Base-by-base conservation (phyloP, 2,888 invertebrate species). In the Nomada fabriciana region DNA sequence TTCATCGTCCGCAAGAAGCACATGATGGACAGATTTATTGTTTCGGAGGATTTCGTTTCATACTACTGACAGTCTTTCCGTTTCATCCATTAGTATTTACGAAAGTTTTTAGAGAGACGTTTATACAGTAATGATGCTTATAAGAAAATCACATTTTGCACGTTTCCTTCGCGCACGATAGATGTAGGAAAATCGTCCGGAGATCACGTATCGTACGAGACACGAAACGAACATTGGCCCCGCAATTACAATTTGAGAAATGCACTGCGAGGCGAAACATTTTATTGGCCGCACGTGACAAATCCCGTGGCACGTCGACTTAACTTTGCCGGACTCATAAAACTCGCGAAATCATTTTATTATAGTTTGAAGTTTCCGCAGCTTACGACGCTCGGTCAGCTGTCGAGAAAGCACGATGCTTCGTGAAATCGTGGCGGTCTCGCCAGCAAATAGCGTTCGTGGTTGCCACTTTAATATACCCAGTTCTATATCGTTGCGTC, bases 231-330 rank as follows among this genome's bases (percentile, higher is more conserved):
- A 29, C 57, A 25, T 47, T 18, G 1, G 65, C 29, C 25, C 15
- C 23, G 43, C 67, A 36, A 68, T 80, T 73, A 72, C 73, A 67
- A 80, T 57, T 80, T 63, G 61, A 43, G 52, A 57, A 80, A 72
- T 61, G 72, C 43, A 29, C 29, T 11, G 61, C 29, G 3, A 53
- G 25, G 36, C 78, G 60, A 50, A 61, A 57, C 72, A 57, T 60
- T 80, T 80, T 80, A 80, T 80, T 15, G 67, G n/a, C 29, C 18
- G 36, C 18, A 80, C 80, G 80, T 80, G 80, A 80, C 72, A 80
- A 72, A 80, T 67, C 72, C 72, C 36, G 29, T 5, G n/a, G 67
- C 67, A 52, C 72, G 80, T 72, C 61, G 72, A 60, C 18, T 61
- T 72, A 80, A 72, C 72, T 80, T 23, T 13, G 50, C 15, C 25